Evolutionary conservation across 2,888 invertebrate genomes (phyloP), one percentile per base, ranked within the genome.

Genomic region (Autographa pulchrina): DNA sequence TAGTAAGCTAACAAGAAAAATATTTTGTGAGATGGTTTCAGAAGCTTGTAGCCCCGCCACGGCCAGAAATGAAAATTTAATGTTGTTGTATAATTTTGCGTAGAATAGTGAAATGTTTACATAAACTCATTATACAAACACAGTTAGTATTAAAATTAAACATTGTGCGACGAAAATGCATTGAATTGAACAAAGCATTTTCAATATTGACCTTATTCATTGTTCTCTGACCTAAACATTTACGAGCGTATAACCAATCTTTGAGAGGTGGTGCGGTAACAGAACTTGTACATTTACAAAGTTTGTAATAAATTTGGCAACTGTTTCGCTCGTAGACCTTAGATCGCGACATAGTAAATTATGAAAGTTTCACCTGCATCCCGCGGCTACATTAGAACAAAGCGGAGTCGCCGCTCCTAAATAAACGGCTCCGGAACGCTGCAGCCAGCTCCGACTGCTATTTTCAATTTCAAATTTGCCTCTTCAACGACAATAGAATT

Each of bases 391-490:
- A 90, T 91, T 89, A 89, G 90, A 91, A 89, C 90, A 90, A 91
- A 91, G 89, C 86, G 81, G 80, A 81, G 81, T 86, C 75, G 69
- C 73, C 81, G 80, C 83, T 83, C 80, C 90, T 91, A 91, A 93
- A 93, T 91, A 92, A 92, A 91, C 89, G 86, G 83, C 67, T 80
- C 80, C 80, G 77, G 83, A 83, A 80, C 84, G 80, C 74, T 86
- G 87, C 87, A 88, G 84, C 85, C 85, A 82, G 84, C 83, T 86
- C 88, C 88, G 82, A 90, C 91, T 91, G 88, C 92, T 93, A 91
- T 92, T 94, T 94, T 93, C 92, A 93, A 93, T 94, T 94, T 93
- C 90, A 92, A 92, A 92, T 93, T 93, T 92, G 89, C 90, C 89
- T 88, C 88, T 87, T 88, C 88, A 89, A 90, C 88, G 90, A 92